phyloP scores from a whole-genome alignment of 2,113 vertebrate species.

The Ameiurus melas region DNA sequence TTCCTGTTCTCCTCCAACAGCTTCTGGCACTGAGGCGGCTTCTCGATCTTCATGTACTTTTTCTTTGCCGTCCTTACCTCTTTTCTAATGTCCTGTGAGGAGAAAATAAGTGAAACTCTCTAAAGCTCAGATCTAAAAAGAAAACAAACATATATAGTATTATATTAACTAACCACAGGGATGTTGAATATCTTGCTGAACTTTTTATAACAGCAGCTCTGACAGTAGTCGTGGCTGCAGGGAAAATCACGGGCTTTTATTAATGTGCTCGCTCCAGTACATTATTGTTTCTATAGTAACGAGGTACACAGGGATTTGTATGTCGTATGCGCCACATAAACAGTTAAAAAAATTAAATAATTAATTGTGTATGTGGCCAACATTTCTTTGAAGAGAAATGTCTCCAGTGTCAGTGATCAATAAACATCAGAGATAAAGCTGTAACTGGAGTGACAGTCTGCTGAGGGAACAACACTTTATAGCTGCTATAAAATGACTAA shows the following conservation, averaged over 20 bases:
- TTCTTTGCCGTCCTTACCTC: slow-evolving; percentile 71
- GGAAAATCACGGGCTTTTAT: too few relatives aligned
- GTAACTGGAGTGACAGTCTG: background rate
- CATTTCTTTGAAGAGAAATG: background rate
- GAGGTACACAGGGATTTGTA: background rate
- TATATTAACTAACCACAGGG: too few relatives aligned
- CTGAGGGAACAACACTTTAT: background rate
- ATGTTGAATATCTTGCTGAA: background rate
- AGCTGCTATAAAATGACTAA: background rate
- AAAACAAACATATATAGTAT: background rate
- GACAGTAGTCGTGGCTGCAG: too few relatives aligned
- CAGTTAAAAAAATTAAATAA: background rate
- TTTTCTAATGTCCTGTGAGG: slow-evolving; percentile 75
- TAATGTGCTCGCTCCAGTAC: too few relatives aligned
- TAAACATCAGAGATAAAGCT: background rate
- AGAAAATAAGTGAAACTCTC: background rate
- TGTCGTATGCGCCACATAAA: background rate
- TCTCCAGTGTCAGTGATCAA: background rate
- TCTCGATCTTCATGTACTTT: slow-evolving; percentile 78
- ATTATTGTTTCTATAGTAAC: background rate
- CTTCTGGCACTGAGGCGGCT: slow-evolving; percentile 79
- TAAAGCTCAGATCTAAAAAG: background rate
- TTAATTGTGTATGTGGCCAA: background rate
- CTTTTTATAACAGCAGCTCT: too few relatives aligned
- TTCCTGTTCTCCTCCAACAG: slow-evolving; percentile 75